A percentile compares a stretch with the other conserved stretches of the same genome.
These are phyloP conservation scores for Carcina quercana DNA, from an alignment of 2,888 invertebrate species.

Conservation along the genomic window DNA sequence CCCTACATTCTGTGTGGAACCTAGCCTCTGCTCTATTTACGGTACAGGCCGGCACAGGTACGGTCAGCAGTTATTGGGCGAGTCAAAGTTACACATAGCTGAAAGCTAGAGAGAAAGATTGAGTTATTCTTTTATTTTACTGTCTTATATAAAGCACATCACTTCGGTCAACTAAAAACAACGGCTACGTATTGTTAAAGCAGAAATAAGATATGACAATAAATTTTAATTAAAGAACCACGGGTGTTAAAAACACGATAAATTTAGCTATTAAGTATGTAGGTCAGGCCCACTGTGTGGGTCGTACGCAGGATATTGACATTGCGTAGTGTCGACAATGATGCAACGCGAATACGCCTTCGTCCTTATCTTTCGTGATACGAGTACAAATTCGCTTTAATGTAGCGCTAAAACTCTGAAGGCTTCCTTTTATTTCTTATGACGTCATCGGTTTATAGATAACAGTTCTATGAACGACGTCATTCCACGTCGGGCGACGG, in stretches of 20 bases:
- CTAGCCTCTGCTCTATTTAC: constrained; percentile 39
- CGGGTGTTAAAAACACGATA: constrained; percentile 29
- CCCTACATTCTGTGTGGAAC: constrained; percentile 44
- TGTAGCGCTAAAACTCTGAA: not conserved
- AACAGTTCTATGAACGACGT: constrained; percentile 47
- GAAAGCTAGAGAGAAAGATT: too few relatives aligned
- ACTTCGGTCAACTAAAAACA: too few relatives aligned
- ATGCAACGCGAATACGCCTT: constrained; percentile 32
- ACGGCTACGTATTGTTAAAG: too few relatives aligned
- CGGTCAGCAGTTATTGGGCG: too few relatives aligned
- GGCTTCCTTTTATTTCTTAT: constrained; percentile 17
- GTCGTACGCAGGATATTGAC: constrained; percentile 41
- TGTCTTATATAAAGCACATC: too few relatives aligned
- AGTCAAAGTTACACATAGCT: too few relatives aligned
- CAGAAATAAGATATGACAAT: too few relatives aligned
- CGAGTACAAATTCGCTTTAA: not conserved
- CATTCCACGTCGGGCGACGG: constrained; percentile 52
- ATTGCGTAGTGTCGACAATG: constrained; percentile 37
- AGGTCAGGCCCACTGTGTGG: constrained; percentile 34
- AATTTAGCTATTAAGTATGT: constrained; percentile 32
- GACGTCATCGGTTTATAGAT: constrained; percentile 41
- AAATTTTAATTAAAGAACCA: too few relatives aligned
- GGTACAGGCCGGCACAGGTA: too few relatives aligned
- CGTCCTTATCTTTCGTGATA: constrained; percentile 28
- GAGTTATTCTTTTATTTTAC: too few relatives aligned